phyloP scores from a whole-genome alignment of 2,113 vertebrate genomes.

The Procavia capensis region DNA sequence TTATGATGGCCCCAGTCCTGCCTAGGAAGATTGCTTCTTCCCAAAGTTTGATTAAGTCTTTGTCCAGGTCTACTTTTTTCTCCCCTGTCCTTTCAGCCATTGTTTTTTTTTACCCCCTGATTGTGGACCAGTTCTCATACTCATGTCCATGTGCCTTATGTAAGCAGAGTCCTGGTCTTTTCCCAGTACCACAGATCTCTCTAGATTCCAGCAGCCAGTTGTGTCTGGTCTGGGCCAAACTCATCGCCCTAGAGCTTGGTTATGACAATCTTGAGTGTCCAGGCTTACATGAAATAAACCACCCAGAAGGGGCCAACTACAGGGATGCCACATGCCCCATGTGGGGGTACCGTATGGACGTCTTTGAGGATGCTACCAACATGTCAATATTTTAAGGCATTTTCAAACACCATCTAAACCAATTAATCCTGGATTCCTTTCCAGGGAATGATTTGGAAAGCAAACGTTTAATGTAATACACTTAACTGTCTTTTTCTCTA shows the following conservation, averaged over 20 bases:
- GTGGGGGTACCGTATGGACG: accelerated
- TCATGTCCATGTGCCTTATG: background rate
- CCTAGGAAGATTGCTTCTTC: background rate
- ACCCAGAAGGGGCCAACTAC: background rate
- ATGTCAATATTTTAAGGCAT: background rate
- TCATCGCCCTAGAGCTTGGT: background rate
- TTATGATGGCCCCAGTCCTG: background rate
- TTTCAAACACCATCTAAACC: background rate
- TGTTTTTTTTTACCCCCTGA: accelerated
- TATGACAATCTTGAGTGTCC: too few species aligned
- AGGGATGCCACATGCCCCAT: background rate
- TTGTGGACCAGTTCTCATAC: background rate
- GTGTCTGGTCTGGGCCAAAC: background rate
- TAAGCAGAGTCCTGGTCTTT: background rate
- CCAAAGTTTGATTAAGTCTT: background rate
- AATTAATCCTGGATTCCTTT: background rate
- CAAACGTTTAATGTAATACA: constrained; percentile 49
- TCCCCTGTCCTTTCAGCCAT: background rate
- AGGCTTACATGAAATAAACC: background rate
- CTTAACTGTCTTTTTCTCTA: constrained; percentile 40
- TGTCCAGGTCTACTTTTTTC: background rate
- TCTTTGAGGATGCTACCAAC: background rate
- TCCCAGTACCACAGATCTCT: background rate
- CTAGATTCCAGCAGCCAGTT: background rate
- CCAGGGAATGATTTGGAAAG: constrained; percentile 27